Evolutionary conservation across 2,113 vertebrate species (phyloP).

Genomic region (Speoplatyrhinus poulsoni): DNA sequence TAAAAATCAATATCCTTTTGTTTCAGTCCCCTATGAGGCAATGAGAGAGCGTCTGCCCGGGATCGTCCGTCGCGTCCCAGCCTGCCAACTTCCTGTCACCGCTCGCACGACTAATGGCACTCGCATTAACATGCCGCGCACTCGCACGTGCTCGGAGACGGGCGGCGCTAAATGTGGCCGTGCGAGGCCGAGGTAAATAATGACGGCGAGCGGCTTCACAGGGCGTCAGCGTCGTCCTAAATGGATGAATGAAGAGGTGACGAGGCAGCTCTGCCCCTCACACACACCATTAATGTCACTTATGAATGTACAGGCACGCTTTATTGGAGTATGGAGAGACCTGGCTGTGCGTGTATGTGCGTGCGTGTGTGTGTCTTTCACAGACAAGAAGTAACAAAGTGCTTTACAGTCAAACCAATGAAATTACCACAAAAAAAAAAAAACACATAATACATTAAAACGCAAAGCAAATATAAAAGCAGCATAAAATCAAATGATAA

Average conservation of each 20-base stretch:
- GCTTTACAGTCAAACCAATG: no score
- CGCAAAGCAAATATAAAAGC: no score
- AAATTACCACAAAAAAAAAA: no score
- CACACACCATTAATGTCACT: conserved; percentile 39
- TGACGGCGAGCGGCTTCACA: no score
- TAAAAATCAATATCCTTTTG: conserved; percentile 75
- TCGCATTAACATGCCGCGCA: conserved; percentile 61
- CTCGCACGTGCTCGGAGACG: conserved; percentile 27
- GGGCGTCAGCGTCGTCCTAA: no score
- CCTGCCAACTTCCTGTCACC: conserved; percentile 70
- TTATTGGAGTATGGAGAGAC: conserved; percentile 52
- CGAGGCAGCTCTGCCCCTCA: neutral
- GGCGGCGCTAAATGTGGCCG: conserved; percentile 21
- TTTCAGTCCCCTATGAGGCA: conserved; percentile 64
- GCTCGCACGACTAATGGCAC: conserved; percentile 67
- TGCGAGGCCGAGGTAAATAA: neutral
- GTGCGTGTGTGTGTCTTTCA: neutral
- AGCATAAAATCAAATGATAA: no score
- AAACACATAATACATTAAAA: no score
- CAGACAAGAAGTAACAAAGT: no score
- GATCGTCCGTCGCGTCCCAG: conserved; percentile 52
- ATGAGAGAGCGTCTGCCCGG: conserved; percentile 65
- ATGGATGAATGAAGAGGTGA: no score
- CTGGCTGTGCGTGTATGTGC: conserved; percentile 23
- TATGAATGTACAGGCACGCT: conserved; percentile 46